Evolutionary conservation across 2,888 invertebrate species (phyloP).

Genomic region (Endotricha flammealis): DNA sequence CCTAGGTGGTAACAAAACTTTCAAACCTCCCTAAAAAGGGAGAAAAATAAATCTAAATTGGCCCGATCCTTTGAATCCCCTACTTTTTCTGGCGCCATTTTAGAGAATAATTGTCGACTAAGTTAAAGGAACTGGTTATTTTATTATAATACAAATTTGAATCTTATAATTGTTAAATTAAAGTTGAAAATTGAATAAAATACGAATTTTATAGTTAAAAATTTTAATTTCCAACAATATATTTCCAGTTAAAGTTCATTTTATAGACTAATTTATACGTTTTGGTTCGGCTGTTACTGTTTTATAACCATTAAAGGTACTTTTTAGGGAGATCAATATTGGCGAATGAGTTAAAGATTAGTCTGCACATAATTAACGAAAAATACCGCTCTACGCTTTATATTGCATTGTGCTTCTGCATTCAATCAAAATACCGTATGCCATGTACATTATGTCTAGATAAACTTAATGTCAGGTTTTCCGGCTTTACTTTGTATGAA

Average conservation of each 20-base stretch:
- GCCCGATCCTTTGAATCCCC: constrained; percentile 71
- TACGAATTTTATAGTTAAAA: constrained; percentile 31
- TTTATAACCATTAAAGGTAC: constrained; percentile 9
- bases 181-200: constrained; percentile 16
- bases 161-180: constrained; percentile 1
- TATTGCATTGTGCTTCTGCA: no score
- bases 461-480: no score
- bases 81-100: constrained; percentile 72
- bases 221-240: constrained; percentile 44
- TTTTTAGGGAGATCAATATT: not conserved
- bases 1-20: constrained; percentile 61
- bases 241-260: constrained; percentile 40
- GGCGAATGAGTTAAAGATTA: not conserved
- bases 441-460: no score
- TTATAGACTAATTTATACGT: constrained; percentile 38
- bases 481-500: no score
- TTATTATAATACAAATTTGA: constrained; percentile 19
- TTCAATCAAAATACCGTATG: no score
- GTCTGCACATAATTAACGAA: no score
- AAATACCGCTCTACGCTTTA: no score
- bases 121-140: constrained; percentile 52
- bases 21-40: constrained; percentile 51
- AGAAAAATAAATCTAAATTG: constrained; percentile 77
- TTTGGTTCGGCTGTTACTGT: constrained; percentile 21
- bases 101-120: constrained; percentile 67